Percentiles rank a stretch among this genome's conserved stretches.
These are phyloP conservation scores for Bombus consobrinus DNA, from an alignment of 1,140 invertebrate genomes.

Conservation along the genomic window DNA sequence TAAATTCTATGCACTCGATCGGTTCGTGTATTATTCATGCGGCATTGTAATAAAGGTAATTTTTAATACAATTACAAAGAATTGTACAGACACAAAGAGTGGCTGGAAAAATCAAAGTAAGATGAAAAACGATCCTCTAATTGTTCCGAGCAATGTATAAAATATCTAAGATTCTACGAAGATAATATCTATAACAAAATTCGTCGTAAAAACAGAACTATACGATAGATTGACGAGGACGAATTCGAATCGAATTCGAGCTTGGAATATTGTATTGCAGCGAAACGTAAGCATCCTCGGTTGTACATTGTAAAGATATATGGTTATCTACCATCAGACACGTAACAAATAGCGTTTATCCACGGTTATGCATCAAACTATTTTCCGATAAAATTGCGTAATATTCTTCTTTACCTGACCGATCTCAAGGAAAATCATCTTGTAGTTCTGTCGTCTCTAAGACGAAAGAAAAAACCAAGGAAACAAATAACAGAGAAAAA, in stretches of 20 bases:
- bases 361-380: neutral
- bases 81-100: no score
- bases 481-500: neutral
- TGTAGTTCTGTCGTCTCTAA: neutral
- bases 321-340: neutral
- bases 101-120: neutral
- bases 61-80: neutral
- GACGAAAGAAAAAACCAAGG: neutral
- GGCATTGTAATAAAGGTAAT: neutral
- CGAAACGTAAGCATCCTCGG: neutral
- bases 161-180: neutral
- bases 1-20: no score
- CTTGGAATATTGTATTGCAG: neutral
- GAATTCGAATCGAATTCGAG: no score
- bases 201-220: neutral
- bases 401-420: neutral
- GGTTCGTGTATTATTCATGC: no score
- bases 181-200: neutral
- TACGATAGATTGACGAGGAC: neutral
- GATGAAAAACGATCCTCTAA: neutral
- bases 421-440: neutral
- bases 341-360: neutral
- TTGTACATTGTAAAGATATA: neutral
- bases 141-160: neutral
- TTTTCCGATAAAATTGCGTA: slow-evolving; percentile 5